phyloP scores from a whole-genome alignment of 2,113 vertebrate genomes.

The Phrynosoma blainvillii region DNA sequence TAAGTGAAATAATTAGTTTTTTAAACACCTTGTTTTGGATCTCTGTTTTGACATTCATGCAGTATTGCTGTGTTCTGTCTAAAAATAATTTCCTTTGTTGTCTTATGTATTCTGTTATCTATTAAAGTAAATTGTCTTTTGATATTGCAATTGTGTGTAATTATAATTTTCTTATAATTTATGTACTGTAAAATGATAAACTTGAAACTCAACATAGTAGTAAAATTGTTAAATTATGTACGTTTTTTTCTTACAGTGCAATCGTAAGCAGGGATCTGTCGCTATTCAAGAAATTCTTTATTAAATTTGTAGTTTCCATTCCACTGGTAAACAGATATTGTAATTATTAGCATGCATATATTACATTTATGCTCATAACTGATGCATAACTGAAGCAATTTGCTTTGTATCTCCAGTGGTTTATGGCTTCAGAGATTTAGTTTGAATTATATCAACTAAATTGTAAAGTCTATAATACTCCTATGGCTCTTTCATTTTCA shows the following conservation, averaged over 20 bases:
- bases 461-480: not conserved
- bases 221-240: slow-evolving; percentile 13
- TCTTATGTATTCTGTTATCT: slow-evolving; percentile 11
- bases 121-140: not conserved
- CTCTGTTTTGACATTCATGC: not conserved
- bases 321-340: slow-evolving; percentile 77
- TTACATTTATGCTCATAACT: slow-evolving; percentile 45
- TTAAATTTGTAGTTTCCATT: slow-evolving; percentile 82
- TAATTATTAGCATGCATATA: slow-evolving; percentile 46
- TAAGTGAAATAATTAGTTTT: not conserved
- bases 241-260: slow-evolving; percentile 73
- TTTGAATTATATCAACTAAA: slow-evolving; percentile 43
- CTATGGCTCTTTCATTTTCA: slow-evolving; percentile 35
- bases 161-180: not conserved
- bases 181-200: not conserved
- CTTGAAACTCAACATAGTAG: not conserved
- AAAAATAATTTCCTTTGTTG: slow-evolving; percentile 10
- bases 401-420: slow-evolving; percentile 36
- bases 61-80: not conserved
- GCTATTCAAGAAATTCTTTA: slow-evolving; percentile 83
- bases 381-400: slow-evolving; percentile 50
- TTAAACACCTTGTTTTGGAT: not conserved
- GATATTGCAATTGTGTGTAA: slow-evolving; percentile 1
- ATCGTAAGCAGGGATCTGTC: slow-evolving; percentile 84
- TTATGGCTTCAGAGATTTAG: slow-evolving; percentile 25